Percentiles rank a stretch among this genome's conserved stretches.
These are phyloP conservation scores for Anorthoa munda DNA, from an alignment of 2,888 invertebrate species.

Conservation along the genomic window DNA sequence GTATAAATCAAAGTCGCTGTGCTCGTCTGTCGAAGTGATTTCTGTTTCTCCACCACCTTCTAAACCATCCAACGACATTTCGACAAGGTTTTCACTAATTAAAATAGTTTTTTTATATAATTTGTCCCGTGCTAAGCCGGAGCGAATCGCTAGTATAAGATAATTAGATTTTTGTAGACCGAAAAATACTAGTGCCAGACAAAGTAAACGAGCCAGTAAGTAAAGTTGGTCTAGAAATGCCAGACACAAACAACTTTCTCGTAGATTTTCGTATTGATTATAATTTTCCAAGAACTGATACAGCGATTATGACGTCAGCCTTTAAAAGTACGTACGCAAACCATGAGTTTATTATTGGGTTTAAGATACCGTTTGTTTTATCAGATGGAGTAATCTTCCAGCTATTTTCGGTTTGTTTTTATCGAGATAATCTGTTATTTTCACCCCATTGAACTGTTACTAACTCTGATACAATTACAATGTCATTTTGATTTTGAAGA, in stretches of 20 bases:
- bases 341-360: conserved; percentile 57
- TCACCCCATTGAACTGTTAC: conserved; percentile 34
- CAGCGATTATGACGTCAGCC: conserved; percentile 41
- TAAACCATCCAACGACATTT: too few species aligned
- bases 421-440: conserved; percentile 50
- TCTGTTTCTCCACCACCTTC: too few species aligned
- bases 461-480: conserved; percentile 22
- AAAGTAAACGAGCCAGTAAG: not conserved
- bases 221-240: not conserved
- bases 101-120: too few species aligned
- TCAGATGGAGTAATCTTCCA: conserved; percentile 57
- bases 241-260: conserved; percentile 17
- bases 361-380: conserved; percentile 60
- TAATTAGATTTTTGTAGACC: too few species aligned
- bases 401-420: conserved; percentile 57
- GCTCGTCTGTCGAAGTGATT: too few species aligned
- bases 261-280: conserved; percentile 50
- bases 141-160: too few species aligned
- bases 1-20: too few species aligned
- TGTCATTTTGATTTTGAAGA: conserved; percentile 27
- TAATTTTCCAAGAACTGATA: conserved; percentile 46
- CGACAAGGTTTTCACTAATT: too few species aligned
- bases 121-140: too few species aligned
- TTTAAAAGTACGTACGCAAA: conserved; percentile 38
- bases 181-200: not conserved